Percentiles rank a stretch among this genome's conserved stretches.
These are phyloP conservation scores for Clarias laeviceps DNA, from an alignment of 2,797 vertebrate species.

Conservation along the genomic window DNA sequence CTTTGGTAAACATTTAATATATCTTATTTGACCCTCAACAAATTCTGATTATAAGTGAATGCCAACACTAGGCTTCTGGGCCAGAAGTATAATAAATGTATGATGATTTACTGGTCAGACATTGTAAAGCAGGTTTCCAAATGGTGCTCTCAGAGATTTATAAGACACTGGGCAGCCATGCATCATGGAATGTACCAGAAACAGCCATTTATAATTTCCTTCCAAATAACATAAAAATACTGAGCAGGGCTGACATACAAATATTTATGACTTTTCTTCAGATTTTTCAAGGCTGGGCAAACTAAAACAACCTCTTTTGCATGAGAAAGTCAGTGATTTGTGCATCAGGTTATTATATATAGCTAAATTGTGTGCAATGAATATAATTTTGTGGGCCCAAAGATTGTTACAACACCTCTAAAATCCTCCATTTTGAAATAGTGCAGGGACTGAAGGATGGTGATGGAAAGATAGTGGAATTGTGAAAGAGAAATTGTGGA, in stretches of 20 bases:
- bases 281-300: background rate
- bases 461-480: background rate
- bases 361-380: background rate
- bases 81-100: background rate
- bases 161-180: background rate
- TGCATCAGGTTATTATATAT: background rate
- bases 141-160: slow-evolving; percentile 47
- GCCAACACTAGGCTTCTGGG: background rate
- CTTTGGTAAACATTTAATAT: background rate
- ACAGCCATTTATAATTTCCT: slow-evolving; percentile 17
- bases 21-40: background rate
- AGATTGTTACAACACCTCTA: background rate
- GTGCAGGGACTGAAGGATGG: background rate
- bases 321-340: slow-evolving; percentile 4
- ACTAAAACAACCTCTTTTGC: background rate
- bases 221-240: background rate
- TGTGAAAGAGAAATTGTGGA: background rate
- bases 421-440: background rate
- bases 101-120: background rate
- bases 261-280: slow-evolving; percentile 10
- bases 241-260: background rate
- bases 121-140: slow-evolving; percentile 44
- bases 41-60: background rate
- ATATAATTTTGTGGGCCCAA: background rate
- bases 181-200: slow-evolving; percentile 55